These are phyloP conservation scores for Corvus hawaiiensis DNA, from an alignment of 2,113 vertebrate species.

Conservation along the genomic window DNA sequence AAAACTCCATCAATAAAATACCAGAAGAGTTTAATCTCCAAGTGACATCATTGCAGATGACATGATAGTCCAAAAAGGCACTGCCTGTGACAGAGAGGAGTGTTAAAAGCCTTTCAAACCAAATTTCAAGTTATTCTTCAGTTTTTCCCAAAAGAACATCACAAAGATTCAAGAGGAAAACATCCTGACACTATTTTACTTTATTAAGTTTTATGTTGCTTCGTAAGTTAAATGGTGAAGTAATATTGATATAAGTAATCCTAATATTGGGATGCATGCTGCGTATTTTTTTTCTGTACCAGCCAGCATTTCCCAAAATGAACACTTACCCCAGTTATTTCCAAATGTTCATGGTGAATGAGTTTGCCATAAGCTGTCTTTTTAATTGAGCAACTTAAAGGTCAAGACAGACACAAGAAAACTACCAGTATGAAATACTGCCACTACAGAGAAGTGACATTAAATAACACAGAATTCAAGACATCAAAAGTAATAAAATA, in stretches of 20 bases:
- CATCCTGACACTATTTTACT: neutral
- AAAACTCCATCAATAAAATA: neutral
- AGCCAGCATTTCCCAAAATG: neutral
- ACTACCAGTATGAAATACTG: neutral
- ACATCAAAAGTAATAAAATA: neutral
- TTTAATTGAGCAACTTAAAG: neutral
- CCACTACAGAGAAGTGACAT: neutral
- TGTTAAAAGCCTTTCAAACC: neutral
- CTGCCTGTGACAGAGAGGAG: neutral
- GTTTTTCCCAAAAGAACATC: neutral
- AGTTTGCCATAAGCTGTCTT: neutral
- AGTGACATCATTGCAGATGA: neutral
- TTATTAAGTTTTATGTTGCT: neutral
- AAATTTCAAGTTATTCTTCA: neutral
- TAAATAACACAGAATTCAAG: neutral
- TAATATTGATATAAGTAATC: neutral
- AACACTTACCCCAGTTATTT: neutral
- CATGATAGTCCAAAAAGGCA: neutral
- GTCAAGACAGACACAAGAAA: neutral
- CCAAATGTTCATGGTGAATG: neutral
- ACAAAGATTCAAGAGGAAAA: neutral
- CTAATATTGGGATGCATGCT: neutral
- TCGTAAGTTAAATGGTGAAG: neutral
- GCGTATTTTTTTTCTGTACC: neutral
- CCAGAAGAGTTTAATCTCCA: neutral